Conservation (phyloP, 2,797 vertebrate genomes). For the Brotogeris chrysoptera region DNA sequence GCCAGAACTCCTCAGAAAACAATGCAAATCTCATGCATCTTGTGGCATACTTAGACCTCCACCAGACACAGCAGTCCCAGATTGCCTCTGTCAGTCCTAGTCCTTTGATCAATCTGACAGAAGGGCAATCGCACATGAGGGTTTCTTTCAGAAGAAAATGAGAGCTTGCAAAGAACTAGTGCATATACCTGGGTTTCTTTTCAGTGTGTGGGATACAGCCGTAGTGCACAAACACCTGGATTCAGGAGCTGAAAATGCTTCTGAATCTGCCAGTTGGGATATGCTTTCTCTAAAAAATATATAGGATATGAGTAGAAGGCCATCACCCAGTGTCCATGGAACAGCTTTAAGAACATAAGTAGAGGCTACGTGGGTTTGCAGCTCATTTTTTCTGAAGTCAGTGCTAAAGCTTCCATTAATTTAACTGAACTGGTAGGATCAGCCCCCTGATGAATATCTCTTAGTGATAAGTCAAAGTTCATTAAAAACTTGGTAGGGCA, state of each 20-base stretch:
- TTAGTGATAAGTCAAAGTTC: neutral
- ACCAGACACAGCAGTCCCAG: neutral
- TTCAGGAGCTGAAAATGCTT: neutral
- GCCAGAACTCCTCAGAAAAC: neutral
- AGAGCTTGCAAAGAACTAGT: neutral
- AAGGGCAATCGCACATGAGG: accelerated
- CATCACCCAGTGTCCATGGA: neutral
- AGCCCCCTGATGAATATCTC: neutral
- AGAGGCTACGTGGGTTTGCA: neutral
- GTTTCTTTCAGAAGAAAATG: neutral
- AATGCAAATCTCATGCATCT: neutral
- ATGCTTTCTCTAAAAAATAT: neutral
- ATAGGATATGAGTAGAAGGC: neutral
- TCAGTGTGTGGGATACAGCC: neutral
- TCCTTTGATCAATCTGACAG: neutral
- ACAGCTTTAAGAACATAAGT: neutral
- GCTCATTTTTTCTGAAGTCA: neutral
- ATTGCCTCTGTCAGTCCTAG: neutral
- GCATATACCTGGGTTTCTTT: neutral
- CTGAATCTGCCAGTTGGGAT: neutral
- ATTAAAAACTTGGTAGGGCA: neutral
- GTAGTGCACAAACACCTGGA: neutral
- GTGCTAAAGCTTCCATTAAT: neutral
- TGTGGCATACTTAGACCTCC: neutral
- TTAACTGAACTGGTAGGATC: neutral